phyloP scores from a whole-genome alignment of 2,797 vertebrate species.

The Strix occidentalis region DNA sequence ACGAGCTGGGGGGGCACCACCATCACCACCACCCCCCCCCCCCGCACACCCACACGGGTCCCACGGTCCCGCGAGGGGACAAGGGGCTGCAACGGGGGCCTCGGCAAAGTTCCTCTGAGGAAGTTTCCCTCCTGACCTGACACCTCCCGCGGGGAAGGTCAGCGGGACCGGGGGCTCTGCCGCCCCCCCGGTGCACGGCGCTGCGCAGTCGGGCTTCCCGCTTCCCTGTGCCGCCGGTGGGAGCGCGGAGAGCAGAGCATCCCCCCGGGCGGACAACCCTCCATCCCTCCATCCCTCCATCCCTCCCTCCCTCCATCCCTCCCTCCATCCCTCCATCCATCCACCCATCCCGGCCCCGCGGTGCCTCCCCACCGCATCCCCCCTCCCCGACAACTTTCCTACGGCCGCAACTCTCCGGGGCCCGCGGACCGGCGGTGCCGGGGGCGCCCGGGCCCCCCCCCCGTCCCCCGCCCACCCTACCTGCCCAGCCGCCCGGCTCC shows the following conservation, averaged over 20 bases:
- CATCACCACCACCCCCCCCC: neutral
- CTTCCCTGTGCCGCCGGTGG: neutral
- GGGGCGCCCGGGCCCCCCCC: neutral
- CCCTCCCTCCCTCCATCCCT: neutral
- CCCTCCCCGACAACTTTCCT: neutral
- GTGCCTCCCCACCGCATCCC: neutral
- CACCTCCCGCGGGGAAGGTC: neutral
- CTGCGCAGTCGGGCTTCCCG: neutral
- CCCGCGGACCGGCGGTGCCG: neutral
- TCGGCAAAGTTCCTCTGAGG: neutral
- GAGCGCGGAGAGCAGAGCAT: neutral
- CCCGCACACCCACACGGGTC: neutral
- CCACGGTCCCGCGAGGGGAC: neutral
- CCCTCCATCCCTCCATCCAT: neutral
- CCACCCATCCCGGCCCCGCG: neutral
- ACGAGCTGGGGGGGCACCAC: neutral
- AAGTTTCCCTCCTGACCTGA: neutral
- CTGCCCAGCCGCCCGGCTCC: constrained; percentile 56
- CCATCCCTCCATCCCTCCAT: neutral
- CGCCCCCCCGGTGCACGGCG: neutral
- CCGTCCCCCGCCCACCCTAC: neutral
- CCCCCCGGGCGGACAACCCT: neutral
- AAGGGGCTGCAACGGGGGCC: neutral
- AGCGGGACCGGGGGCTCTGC: neutral
- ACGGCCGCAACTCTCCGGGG: neutral